Percentiles rank a stretch among this genome's conserved stretches.
phyloP scores from a whole-genome alignment of 2,888 invertebrate species.

The Tholera decimalis region DNA sequence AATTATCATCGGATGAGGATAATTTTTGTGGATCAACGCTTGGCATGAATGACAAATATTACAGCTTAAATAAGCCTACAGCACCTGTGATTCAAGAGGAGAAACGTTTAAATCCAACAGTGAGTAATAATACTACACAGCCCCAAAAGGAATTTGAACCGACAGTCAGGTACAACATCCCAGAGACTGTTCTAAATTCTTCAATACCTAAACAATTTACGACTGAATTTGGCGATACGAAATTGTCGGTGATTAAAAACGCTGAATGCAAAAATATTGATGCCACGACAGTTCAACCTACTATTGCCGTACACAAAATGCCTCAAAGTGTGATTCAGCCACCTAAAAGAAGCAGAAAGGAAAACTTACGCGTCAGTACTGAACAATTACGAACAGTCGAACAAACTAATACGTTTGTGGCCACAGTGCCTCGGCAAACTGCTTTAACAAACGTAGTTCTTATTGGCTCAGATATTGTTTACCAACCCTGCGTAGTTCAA shows the following conservation, averaged over 20 bases:
- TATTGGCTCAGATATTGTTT: slow-evolving; percentile 75
- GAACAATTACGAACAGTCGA: slow-evolving; percentile 40
- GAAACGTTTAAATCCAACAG: slow-evolving; percentile 31
- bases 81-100: slow-evolving; percentile 34
- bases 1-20: slow-evolving; percentile 84
- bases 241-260: slow-evolving; percentile 19
- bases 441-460: slow-evolving; percentile 76
- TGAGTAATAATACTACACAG: slow-evolving; percentile 10
- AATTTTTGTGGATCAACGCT: slow-evolving; percentile 63
- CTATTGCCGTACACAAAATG: slow-evolving; percentile 38
- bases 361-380: slow-evolving; percentile 30
- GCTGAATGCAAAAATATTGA: slow-evolving; percentile 20
- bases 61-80: slow-evolving; percentile 32
- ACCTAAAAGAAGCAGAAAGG: slow-evolving; percentile 32
- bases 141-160: slow-evolving; percentile 30
- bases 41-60: slow-evolving; percentile 63
- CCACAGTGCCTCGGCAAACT: slow-evolving; percentile 68
- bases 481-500: slow-evolving; percentile 72
- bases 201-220: slow-evolving; percentile 17
- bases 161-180: slow-evolving; percentile 26
- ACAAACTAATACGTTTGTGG: slow-evolving; percentile 66
- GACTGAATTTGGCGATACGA: slow-evolving; percentile 13
- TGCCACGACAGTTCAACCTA: slow-evolving; percentile 6
- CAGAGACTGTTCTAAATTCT: slow-evolving; percentile 16
- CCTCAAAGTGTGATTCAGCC: slow-evolving; percentile 45